Conservation (phyloP, 2,113 vertebrate genomes). For the Anoura caudifer region DNA sequence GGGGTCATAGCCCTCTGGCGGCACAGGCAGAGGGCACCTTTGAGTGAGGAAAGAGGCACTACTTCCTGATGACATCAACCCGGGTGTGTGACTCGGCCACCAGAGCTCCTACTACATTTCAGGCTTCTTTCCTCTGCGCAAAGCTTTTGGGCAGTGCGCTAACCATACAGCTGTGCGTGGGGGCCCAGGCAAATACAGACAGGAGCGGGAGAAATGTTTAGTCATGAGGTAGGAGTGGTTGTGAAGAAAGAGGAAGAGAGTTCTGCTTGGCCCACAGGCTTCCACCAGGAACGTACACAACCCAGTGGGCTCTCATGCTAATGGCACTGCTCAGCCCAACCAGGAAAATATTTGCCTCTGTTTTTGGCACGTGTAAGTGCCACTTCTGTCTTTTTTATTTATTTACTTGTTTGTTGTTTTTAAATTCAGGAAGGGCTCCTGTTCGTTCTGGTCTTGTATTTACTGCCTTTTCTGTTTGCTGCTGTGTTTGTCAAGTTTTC, state of each 20-base stretch:
- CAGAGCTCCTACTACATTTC: neutral
- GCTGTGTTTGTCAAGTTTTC: slow-evolving; percentile 53
- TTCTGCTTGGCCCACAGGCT: neutral
- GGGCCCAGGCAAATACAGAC: neutral
- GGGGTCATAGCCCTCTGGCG: neutral
- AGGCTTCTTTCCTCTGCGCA: neutral
- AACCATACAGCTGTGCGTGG: neutral
- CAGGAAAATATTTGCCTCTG: neutral
- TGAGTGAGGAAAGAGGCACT: neutral
- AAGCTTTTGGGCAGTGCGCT: neutral
- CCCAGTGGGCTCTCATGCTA: neutral
- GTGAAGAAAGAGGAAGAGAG: neutral
- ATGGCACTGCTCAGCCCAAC: neutral
- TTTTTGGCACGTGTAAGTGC: neutral
- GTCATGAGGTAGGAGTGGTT: neutral
- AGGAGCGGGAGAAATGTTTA: neutral
- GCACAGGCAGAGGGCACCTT: neutral
- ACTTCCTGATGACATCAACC: neutral
- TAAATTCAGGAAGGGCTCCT: neutral
- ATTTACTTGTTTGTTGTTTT: neutral
- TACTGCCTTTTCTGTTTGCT: neutral
- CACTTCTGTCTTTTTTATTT: neutral
- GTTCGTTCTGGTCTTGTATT: neutral
- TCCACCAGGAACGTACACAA: neutral
- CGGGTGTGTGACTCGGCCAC: neutral